Conservation (phyloP, 2,113 vertebrate species). For the Scortum barcoo region DNA sequence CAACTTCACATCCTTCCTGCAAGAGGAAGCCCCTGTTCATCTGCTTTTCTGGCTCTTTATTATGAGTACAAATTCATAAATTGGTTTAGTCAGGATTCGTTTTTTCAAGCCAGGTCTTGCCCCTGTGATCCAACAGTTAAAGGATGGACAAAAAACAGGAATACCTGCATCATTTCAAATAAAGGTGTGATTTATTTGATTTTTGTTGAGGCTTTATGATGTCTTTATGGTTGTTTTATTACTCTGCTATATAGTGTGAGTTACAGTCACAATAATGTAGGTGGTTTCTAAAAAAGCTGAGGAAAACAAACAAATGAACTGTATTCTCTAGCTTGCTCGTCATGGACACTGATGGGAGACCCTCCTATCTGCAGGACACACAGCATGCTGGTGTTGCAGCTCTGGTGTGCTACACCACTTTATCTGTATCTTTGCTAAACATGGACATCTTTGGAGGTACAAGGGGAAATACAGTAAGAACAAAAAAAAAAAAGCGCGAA, state of each 20-base stretch:
- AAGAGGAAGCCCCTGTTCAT: conserved; percentile 64
- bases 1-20: conserved; percentile 79
- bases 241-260: neutral
- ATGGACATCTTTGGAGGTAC: conserved; percentile 53
- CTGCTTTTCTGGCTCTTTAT: neutral
- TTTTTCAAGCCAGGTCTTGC: neutral
- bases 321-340: neutral
- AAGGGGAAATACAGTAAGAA: conserved; percentile 39
- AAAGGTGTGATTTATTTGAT: neutral
- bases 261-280: neutral
- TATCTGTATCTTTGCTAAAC: conserved; percentile 67
- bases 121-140: neutral
- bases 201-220: neutral
- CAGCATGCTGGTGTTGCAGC: conserved; percentile 1
- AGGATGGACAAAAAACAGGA: neutral
- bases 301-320: neutral
- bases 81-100: conserved; percentile 28
- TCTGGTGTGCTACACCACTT: neutral
- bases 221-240: neutral
- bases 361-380: conserved; percentile 69
- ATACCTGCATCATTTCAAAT: neutral
- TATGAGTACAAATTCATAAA: conserved; percentile 25
- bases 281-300: neutral
- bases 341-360: conserved; percentile 26
- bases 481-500: conserved; percentile 29